Evolutionary conservation across 2,888 invertebrate species (phyloP).

Genomic region (Pterostichus madidus): DNA sequence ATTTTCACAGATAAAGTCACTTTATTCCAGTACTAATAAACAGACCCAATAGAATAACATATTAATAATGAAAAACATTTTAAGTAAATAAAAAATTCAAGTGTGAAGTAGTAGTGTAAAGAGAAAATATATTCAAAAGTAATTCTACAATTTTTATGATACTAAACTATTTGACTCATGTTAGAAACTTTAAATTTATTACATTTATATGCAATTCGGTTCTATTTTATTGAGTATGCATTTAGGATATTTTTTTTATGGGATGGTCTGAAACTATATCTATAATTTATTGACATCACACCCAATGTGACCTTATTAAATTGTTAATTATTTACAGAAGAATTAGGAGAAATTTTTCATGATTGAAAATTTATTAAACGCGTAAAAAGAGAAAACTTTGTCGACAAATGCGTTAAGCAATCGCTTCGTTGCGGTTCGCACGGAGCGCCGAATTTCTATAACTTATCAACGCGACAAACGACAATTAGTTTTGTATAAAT

Average conservation of each 20-base stretch:
- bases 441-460: constrained; percentile 15
- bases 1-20: too few relatives aligned
- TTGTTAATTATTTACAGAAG: background rate
- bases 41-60: too few relatives aligned
- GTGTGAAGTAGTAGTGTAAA: too few relatives aligned
- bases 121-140: too few relatives aligned
- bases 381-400: constrained; percentile 44
- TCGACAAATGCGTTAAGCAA: constrained; percentile 29
- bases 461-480: background rate
- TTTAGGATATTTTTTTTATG: background rate
- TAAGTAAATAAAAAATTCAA: too few relatives aligned
- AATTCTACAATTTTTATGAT: too few relatives aligned
- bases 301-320: constrained; percentile 26
- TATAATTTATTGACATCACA: constrained; percentile 14
- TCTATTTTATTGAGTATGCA: too few relatives aligned
- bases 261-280: background rate
- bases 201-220: background rate
- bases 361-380: constrained; percentile 41
- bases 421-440: constrained; percentile 29
- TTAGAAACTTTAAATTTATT: constrained; percentile 1
- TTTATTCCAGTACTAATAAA: too few relatives aligned
- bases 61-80: too few relatives aligned
- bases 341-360: constrained; percentile 35
- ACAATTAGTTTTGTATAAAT: constrained; percentile 1
- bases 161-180: too few relatives aligned